Evolutionary conservation across 2,113 vertebrate species (phyloP), one percentile per base, ranked within the genome.

Genomic region (Physeter macrocephalus): DNA sequence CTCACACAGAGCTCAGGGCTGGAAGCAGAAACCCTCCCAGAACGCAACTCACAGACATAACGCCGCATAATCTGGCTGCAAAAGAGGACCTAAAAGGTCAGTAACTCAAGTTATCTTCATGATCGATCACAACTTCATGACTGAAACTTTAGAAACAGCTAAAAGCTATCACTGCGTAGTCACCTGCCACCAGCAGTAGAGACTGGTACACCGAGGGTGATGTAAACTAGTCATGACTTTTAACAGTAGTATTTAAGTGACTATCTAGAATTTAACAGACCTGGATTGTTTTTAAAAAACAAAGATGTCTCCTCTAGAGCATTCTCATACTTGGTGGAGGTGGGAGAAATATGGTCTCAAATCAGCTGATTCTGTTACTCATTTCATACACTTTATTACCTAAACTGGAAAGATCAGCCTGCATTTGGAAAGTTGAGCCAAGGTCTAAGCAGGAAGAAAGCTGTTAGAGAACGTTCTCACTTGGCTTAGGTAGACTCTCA

Each of bases 401-500:
- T 92, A 27, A 14, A 21, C 36, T 84, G 31, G n/a, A 59, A 84
- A 46, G 62, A 46, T 10, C 43, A 6, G 87, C 12, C 4, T n/a
- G 41, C 39, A 57, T 46, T 36, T 36, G 61, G 52, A 71, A 43
- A 12, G 54, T 0, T n/a, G 31, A 90, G 81, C 89, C 84, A 94
- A 88, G 69, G 80, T 61, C 83, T 83, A 64, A 80, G 54, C 27
- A 15, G 39, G 59, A 91, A 87, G 67, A 49, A 72, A 94, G 41
- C 1, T 75, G 39, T 57, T 31, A 91, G 31, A 59, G 36, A 87
- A 80, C 1, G 13, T 54, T 78, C 81, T 92, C 66, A 25, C 59
- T 80, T 15, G 59, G 88, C 71, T 85, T 62, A 87, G 77, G 88
- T 36, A 78, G 93, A 57, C 5, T 74, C 89, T 36, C 64, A n/a